These are phyloP conservation scores for Drosophila bipectinata DNA, from an alignment of 1,140 invertebrate species.

Conservation along the genomic window DNA sequence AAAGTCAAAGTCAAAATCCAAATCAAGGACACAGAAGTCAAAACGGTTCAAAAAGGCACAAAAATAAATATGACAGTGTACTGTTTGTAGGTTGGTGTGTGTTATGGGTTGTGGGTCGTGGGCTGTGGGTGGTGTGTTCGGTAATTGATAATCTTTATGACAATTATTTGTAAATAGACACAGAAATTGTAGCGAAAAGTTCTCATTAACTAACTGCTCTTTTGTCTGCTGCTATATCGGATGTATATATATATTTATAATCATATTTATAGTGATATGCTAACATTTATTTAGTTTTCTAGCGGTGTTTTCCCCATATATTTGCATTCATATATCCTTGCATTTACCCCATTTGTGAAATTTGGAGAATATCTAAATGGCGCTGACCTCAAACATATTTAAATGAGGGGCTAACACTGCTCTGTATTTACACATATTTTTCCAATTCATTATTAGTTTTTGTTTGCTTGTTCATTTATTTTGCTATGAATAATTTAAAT, in stretches of 20 bases:
- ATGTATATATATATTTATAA: slow-evolving; percentile 47
- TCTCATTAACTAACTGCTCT: slow-evolving; percentile 58
- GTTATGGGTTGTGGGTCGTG: slow-evolving; percentile 12
- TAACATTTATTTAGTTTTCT: slow-evolving; percentile 65
- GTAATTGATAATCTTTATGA: slow-evolving; percentile 50
- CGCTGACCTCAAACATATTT: neutral
- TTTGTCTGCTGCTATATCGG: slow-evolving; percentile 46
- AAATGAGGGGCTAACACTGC: slow-evolving; percentile 24
- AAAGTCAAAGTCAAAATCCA: slow-evolving; percentile 49
- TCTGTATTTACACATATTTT: slow-evolving; percentile 40
- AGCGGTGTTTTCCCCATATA: slow-evolving; percentile 15
- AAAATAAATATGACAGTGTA: slow-evolving; percentile 43
- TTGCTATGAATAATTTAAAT: slow-evolving; percentile 36
- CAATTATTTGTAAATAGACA: slow-evolving; percentile 77
- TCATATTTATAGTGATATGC: slow-evolving; percentile 69
- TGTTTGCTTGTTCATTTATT: slow-evolving; percentile 13
- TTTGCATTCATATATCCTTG: slow-evolving; percentile 4
- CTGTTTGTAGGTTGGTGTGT: slow-evolving; percentile 11
- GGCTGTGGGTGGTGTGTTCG: slow-evolving; percentile 19
- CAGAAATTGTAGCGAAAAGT: slow-evolving; percentile 74
- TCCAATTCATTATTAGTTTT: slow-evolving; percentile 16
- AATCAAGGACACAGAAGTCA: slow-evolving; percentile 40
- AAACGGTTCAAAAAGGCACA: slow-evolving; percentile 20
- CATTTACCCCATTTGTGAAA: slow-evolving; percentile 17
- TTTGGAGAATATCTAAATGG: slow-evolving; percentile 21